Evolutionary conservation across 2,888 invertebrate genomes (phyloP).

Genomic region (Lasiommata megera): DNA sequence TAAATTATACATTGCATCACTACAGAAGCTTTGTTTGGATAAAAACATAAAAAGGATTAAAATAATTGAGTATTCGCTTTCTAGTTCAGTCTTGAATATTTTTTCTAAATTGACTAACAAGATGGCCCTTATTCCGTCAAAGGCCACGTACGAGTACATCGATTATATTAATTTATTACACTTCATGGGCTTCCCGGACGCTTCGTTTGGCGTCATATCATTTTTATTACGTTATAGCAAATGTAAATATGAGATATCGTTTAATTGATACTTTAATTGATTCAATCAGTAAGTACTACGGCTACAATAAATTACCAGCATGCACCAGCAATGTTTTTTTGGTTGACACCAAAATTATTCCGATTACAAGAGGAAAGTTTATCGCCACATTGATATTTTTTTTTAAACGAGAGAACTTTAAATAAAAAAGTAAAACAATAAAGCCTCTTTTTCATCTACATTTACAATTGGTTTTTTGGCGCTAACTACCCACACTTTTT

Average conservation of each 20-base stretch:
- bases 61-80: constrained; percentile 41
- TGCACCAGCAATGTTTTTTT: no score
- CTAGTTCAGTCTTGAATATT: constrained; percentile 73
- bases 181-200: constrained; percentile 18
- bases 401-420: no score
- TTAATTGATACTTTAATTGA: constrained; percentile 6
- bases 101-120: constrained; percentile 71
- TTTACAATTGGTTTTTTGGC: no score
- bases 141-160: constrained; percentile 26
- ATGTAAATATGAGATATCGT: constrained; percentile 13
- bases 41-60: constrained; percentile 14
- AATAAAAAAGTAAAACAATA: no score
- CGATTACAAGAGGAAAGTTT: no score
- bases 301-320: no score
- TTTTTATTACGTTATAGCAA: constrained; percentile 3
- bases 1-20: background rate
- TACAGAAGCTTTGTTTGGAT: background rate
- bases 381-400: no score
- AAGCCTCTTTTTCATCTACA: no score
- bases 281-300: background rate
- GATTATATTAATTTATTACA: constrained; percentile 14
- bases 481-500: no score
- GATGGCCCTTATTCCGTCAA: constrained; percentile 45
- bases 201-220: background rate
- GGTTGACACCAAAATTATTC: no score